phyloP scores from a whole-genome alignment of 2,797 vertebrate species.

The Coregonus ussuriensis region DNA sequence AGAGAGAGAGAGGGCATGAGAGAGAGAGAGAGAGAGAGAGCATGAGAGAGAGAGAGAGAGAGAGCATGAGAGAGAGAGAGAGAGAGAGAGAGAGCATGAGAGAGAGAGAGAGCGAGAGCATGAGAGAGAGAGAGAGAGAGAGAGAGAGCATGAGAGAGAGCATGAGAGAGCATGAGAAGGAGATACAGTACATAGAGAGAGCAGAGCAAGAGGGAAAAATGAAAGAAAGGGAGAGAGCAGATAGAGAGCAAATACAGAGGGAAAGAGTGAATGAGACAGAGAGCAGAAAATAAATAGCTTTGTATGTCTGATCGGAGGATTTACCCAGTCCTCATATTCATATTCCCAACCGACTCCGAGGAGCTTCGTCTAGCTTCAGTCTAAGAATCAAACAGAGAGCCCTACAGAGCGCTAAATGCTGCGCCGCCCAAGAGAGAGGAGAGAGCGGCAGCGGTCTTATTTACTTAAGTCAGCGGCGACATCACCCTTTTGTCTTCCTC shows the following conservation, averaged over 20 bases:
- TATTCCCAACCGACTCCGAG: not conserved
- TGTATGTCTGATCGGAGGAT: not conserved
- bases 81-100: not conserved
- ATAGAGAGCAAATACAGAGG: not conserved
- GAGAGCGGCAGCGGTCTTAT: not conserved
- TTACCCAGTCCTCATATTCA: slow-evolving; percentile 11
- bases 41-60: not conserved
- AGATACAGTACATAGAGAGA: too few relatives aligned
- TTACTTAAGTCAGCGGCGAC: slow-evolving; percentile 11
- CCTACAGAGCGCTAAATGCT: not conserved
- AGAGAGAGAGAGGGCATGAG: not conserved
- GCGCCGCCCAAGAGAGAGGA: not conserved
- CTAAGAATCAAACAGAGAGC: slow-evolving; percentile 4
- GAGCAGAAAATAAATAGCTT: not conserved
- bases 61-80: not conserved
- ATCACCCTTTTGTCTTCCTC: slow-evolving; percentile 29
- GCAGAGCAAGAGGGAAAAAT: not conserved
- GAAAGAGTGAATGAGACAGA: not conserved
- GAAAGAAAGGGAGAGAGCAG: slow-evolving; percentile 15
- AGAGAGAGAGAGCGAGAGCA: slow-evolving; percentile 14
- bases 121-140: not conserved
- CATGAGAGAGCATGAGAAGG: too few relatives aligned
- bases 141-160: not conserved
- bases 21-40: not conserved
- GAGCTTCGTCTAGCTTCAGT: not conserved